Conservation (phyloP, 2,888 invertebrate genomes). For the Caenorhabditis virilis region DNA sequence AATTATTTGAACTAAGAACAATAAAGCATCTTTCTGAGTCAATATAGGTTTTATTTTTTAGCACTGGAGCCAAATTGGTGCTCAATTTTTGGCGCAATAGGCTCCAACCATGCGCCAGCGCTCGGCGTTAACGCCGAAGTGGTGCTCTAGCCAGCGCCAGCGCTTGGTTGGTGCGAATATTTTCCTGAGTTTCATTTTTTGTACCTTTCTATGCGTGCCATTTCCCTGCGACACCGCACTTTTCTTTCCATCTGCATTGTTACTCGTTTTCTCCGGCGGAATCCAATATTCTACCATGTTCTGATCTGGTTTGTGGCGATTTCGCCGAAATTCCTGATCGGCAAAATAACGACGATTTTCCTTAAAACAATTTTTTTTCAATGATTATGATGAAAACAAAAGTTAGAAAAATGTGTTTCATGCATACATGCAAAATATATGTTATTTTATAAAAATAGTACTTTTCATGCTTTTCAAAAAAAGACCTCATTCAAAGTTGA, state of each 20-base stretch:
- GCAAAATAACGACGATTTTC: conserved; percentile 33
- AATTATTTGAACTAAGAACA: no score
- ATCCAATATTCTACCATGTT: conserved; percentile 46
- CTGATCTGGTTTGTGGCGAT: conserved; percentile 30
- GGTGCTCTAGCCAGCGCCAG: not conserved
- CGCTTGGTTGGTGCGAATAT: not conserved
- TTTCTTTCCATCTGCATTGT: not conserved
- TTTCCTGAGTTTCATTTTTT: not conserved
- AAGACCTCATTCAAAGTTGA: not conserved
- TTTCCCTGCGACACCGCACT: not conserved
- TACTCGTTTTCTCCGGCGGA: conserved; percentile 39
- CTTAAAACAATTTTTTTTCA: conserved; percentile 4
- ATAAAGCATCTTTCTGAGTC: no score
- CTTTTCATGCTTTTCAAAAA: not conserved
- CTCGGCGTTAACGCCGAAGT: no score
- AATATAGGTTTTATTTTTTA: no score
- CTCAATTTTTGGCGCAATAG: no score
- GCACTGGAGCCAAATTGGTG: no score
- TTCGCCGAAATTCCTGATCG: conserved; percentile 30
- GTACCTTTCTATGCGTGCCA: not conserved
- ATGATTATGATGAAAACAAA: not conserved
- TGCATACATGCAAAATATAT: not conserved
- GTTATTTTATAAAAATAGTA: not conserved
- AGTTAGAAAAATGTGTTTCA: not conserved
- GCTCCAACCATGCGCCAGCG: no score